Percentiles rank a stretch among this genome's conserved stretches.
Evolutionary conservation across 2,113 vertebrate genomes (phyloP).

Genomic region (Vulpes ferrilata): DNA sequence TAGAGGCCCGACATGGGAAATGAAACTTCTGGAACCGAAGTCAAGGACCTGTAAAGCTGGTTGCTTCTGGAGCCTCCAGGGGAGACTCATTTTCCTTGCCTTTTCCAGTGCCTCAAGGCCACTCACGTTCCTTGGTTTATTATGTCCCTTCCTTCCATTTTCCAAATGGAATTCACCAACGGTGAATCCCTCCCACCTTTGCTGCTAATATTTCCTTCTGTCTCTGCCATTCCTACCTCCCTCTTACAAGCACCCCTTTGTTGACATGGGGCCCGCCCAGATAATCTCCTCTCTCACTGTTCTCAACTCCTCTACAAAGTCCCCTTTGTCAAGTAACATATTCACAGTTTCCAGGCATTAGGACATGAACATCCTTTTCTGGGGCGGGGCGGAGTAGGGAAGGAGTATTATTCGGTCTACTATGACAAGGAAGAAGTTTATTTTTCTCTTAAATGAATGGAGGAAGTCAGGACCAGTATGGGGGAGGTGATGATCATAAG

Average conservation of each 20-base stretch:
- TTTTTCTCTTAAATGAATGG: neutral
- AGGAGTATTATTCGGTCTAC: neutral
- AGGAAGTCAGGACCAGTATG: neutral
- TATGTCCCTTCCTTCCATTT: neutral
- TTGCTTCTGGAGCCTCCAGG: neutral
- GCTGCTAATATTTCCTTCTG: neutral
- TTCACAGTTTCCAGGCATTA: neutral
- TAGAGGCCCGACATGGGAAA: neutral
- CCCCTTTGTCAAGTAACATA: neutral
- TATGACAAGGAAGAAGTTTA: neutral
- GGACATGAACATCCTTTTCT: neutral
- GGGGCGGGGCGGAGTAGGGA: too few species aligned
- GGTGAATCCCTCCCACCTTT: neutral
- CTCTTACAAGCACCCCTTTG: neutral
- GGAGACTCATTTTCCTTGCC: too few species aligned
- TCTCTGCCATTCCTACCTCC: neutral
- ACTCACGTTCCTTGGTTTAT: neutral
- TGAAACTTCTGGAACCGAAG: neutral
- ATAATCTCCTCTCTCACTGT: neutral
- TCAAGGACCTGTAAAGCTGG: neutral
- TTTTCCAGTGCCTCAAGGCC: neutral
- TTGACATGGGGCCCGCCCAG: neutral
- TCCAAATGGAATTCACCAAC: neutral
- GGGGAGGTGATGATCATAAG: neutral
- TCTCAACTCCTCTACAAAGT: neutral